Evolutionary conservation across 2,888 invertebrate genomes (phyloP).

Genomic region (Agonum fuliginosum): DNA sequence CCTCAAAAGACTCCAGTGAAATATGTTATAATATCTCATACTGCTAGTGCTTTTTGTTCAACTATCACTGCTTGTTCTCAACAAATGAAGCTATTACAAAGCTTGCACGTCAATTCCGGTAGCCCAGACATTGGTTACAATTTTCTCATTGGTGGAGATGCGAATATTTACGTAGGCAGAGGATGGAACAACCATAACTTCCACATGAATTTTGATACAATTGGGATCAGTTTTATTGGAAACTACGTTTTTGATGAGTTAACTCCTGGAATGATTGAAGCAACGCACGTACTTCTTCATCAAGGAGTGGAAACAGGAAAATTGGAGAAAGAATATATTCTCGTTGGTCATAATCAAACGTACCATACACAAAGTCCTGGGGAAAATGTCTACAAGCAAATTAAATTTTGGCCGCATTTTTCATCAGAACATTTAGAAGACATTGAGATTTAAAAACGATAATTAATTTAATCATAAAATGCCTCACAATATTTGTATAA

Average conservation of each 20-base stretch:
- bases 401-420: conserved; percentile 74
- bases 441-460: conserved; percentile 4
- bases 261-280: conserved; percentile 71
- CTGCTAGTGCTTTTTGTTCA: conserved; percentile 73
- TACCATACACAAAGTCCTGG: conserved; percentile 74
- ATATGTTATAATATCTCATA: conserved; percentile 75
- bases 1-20: conserved; percentile 71
- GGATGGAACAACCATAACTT: conserved; percentile 75
- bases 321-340: conserved; percentile 72
- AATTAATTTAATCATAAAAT: background rate
- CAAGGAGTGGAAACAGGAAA: conserved; percentile 71
- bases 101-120: conserved; percentile 71
- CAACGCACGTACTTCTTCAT: conserved; percentile 71
- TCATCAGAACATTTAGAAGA: conserved; percentile 52
- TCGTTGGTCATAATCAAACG: conserved; percentile 76
- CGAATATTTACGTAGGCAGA: conserved; percentile 74
- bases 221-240: conserved; percentile 74
- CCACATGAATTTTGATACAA: conserved; percentile 72
- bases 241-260: conserved; percentile 72
- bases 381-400: conserved; percentile 72
- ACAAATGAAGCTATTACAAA: conserved; percentile 73
- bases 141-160: conserved; percentile 76
- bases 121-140: conserved; percentile 73
- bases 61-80: conserved; percentile 71
- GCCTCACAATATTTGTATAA: too few species aligned